Evolutionary conservation across 2,113 vertebrate species (phyloP).

Genomic region (Alethe castanea): DNA sequence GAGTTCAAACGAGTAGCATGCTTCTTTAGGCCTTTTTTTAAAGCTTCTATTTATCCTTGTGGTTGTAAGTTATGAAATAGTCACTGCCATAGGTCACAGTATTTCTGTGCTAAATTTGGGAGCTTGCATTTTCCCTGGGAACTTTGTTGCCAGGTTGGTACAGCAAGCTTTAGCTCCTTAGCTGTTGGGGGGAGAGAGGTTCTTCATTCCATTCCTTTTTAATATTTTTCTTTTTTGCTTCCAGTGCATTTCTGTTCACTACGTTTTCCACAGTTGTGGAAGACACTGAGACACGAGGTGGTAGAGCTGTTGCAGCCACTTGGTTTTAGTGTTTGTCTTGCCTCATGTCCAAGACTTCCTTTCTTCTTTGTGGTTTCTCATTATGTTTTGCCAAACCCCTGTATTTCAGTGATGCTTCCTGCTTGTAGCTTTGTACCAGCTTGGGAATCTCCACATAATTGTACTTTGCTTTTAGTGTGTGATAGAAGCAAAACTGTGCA

Average conservation of each 20-base stretch:
- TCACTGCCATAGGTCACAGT: not conserved
- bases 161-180: not conserved
- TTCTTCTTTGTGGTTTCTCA: not conserved
- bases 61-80: slow-evolving; percentile 43
- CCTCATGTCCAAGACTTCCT: not conserved
- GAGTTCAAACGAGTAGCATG: not conserved
- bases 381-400: not conserved
- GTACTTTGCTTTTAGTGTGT: not conserved
- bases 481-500: not conserved
- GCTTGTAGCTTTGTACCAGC: not conserved
- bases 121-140: slow-evolving; percentile 27
- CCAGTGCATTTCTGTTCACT: not conserved
- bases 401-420: not conserved
- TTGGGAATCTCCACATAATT: not conserved
- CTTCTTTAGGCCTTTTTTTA: not conserved
- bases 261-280: not conserved
- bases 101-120: slow-evolving; percentile 56
- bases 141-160: not conserved
- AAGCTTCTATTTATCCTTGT: slow-evolving; percentile 40
- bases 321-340: not conserved
- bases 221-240: not conserved
- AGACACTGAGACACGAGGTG: not conserved
- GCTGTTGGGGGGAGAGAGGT: not conserved
- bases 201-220: not conserved
- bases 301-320: not conserved